Base-by-base conservation (phyloP, 2,888 invertebrate species). In the Rhogogaster chlorosoma region DNA sequence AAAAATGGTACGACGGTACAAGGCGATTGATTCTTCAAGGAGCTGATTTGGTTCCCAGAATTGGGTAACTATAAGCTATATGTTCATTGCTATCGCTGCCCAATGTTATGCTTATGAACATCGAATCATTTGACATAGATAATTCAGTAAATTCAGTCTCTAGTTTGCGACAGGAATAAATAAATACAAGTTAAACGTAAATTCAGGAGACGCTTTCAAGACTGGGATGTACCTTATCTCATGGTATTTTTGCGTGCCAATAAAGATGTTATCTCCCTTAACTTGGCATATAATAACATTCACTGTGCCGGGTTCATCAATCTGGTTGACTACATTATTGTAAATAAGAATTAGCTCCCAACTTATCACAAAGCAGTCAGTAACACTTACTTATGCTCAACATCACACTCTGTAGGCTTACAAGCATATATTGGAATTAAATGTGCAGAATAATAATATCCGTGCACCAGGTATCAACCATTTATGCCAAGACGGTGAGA, bases 401-500 rank as follows among this genome's bases (percentile, higher is more conserved):
- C 92, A 93, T 26, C 91, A 94, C 7, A 91, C 95, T 0, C 88
- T 94, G 0, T 93, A 94, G 90, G 91, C 93, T 0, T 89, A 94
- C 82, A 95, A 95, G 0, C 94, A 94, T 84, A 86, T 96, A 0
- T 88, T 92, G 0, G 94, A 95, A 87, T 88, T 96, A 29, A 95
- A 95, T 89, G 89, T 96, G 0, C 95, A 95, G 93, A 94, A 95
- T 84, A 96, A 96, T 87, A 91, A 95, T 75, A 90, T 96, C 61
- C 93, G 93, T 0, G 93, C 93, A 2, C 86, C 88, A 45, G 95
- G 95, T 0, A 92, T 95, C 7, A 78, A 88, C 32, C 86, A 89
- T 57, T 86, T 94, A 84, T 89, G 88, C 29, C 70, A 87, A 45
- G 71, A 88, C 1, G 88, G 87, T 15, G 85, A 88, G 9, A 87